phyloP scores from a whole-genome alignment of 2,113 vertebrate genomes.

The Lathamus discolor region DNA sequence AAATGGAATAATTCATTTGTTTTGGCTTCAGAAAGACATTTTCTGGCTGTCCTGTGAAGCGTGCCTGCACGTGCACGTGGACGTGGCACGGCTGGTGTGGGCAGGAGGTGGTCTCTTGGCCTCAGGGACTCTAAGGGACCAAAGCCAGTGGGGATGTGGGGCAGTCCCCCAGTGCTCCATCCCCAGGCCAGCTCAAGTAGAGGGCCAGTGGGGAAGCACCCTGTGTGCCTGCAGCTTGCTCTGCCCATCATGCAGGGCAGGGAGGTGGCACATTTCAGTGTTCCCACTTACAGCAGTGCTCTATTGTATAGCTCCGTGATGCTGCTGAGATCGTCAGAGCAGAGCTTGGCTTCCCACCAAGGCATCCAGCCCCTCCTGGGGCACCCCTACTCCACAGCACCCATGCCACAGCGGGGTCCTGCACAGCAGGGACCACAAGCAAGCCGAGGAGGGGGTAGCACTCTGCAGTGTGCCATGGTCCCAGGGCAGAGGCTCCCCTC shows the following conservation, averaged over 20 bases:
- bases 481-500: neutral
- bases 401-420: accelerated
- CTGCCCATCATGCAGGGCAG: accelerated
- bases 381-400: neutral
- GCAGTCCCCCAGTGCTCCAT: accelerated
- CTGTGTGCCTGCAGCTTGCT: neutral
- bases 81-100: neutral
- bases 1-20: neutral
- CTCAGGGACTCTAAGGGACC: accelerated
- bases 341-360: neutral
- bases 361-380: neutral
- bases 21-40: neutral
- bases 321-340: accelerated
- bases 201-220: neutral
- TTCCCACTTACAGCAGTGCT: neutral
- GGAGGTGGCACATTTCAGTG: neutral
- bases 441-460: neutral
- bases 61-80: accelerated
- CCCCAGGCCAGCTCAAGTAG: neutral
- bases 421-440: neutral
- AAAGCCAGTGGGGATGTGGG: accelerated
- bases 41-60: neutral
- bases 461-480: accelerated
- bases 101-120: neutral
- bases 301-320: neutral